Evolutionary conservation across 2,113 vertebrate genomes (phyloP).

Genomic region (Campylomormyrus tamandua): DNA sequence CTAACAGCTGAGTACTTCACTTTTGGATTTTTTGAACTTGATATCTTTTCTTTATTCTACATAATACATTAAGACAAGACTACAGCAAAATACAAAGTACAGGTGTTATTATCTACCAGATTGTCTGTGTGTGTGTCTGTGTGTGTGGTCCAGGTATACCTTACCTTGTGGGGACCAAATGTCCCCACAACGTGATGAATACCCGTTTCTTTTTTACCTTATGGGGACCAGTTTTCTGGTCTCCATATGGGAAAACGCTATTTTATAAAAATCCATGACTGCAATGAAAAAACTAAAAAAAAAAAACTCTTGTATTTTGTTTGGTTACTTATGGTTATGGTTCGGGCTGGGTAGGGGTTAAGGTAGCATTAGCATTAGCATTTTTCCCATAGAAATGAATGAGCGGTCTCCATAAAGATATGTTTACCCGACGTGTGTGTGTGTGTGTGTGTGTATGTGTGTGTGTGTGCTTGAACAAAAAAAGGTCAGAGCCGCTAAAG

Average conservation of each 20-base stretch:
- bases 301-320: too few species aligned
- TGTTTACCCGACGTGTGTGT: neutral
- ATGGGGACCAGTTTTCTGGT: too few species aligned
- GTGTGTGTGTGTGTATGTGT: neutral
- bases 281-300: too few species aligned
- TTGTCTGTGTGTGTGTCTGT: neutral
- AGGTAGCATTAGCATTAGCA: too few species aligned
- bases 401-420: too few species aligned
- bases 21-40: neutral
- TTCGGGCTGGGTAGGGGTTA: neutral
- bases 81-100: neutral
- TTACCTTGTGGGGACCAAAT: too few species aligned
- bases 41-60: too few species aligned
- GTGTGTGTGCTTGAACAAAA: conserved; percentile 4
- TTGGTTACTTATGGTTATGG: neutral
- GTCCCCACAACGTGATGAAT: neutral
- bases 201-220: neutral
- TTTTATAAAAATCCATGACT: too few species aligned
- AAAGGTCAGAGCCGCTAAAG: neutral
- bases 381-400: too few species aligned
- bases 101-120: neutral
- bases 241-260: too few species aligned
- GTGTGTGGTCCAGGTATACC: neutral
- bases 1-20: neutral
- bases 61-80: neutral